These are phyloP conservation scores for Pangasius djambal DNA, from an alignment of 2,797 vertebrate genomes.

Conservation along the genomic window DNA sequence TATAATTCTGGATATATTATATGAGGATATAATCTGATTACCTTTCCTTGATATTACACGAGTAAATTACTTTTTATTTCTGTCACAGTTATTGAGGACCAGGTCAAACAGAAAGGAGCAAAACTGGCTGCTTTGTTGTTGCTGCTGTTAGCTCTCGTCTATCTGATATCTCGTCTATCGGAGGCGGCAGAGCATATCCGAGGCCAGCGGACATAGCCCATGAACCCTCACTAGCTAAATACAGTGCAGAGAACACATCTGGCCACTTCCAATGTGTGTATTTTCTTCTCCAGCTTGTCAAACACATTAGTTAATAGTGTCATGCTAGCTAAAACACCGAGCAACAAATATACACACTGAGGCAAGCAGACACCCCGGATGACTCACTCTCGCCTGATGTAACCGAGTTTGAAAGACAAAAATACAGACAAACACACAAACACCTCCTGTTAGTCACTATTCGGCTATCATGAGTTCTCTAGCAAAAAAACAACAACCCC, in stretches of 20 bases:
- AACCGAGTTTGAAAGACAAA: slow-evolving; percentile 8
- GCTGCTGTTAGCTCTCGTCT: neutral
- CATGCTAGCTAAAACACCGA: slow-evolving; percentile 14
- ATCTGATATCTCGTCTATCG: no score
- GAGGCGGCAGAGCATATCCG: neutral
- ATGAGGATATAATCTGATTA: neutral
- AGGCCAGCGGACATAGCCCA: no score
- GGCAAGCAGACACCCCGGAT: neutral
- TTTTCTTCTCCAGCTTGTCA: slow-evolving; percentile 24
- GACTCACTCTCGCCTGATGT: slow-evolving; percentile 22
- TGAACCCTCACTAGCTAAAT: neutral
- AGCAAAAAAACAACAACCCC: neutral
- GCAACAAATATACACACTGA: slow-evolving; percentile 19
- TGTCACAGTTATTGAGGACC: neutral
- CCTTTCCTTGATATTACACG: neutral
- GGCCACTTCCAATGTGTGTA: slow-evolving; percentile 25
- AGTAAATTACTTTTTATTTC: neutral
- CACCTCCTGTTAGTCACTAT: slow-evolving; percentile 23
- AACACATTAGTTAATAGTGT: slow-evolving; percentile 32
- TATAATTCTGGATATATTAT: neutral
- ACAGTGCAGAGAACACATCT: neutral
- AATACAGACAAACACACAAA: slow-evolving; percentile 14
- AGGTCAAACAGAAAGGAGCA: neutral
- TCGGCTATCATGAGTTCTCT: neutral
- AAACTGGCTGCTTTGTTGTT: neutral